Conservation (phyloP, 37 sponge, comb jelly and placozoan species). For the Diacarnus erythraeanus region DNA sequence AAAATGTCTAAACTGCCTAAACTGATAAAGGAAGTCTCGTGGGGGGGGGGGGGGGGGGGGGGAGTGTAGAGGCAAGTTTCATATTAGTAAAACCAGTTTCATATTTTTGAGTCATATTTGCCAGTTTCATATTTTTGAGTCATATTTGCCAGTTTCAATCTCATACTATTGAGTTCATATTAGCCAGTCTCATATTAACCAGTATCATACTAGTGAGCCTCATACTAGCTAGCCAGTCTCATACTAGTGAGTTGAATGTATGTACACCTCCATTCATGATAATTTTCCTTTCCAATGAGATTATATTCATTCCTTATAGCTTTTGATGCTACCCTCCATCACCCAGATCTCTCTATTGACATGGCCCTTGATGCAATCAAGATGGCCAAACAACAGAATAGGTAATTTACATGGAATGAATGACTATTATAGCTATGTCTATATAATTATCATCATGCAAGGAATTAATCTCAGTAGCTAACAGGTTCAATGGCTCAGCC, state of each 20-base stretch:
- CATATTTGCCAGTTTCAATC: background rate
- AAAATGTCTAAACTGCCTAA: too few species aligned
- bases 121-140: background rate
- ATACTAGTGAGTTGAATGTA: background rate
- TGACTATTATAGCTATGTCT: too few species aligned
- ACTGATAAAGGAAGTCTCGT: too few species aligned
- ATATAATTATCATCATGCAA: too few species aligned
- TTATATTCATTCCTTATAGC: constrained; percentile 14
- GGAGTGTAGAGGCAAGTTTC: too few species aligned
- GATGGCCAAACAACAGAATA: constrained; percentile 45
- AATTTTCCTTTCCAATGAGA: too few species aligned
- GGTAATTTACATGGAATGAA: constrained; percentile 15
- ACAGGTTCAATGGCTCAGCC: too few species aligned
- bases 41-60: too few species aligned
- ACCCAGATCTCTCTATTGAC: constrained; percentile 67
- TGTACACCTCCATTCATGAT: background rate
- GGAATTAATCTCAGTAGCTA: too few species aligned
- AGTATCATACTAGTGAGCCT: background rate
- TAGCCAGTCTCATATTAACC: background rate
- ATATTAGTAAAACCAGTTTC: background rate
- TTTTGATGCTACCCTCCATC: constrained; percentile 69
- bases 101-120: background rate
- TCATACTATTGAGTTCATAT: too few species aligned
- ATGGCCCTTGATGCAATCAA: constrained; percentile 60
- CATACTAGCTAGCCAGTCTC: too few species aligned